A percentile compares a stretch with the other conserved stretches of the same genome.
Conservation (phyloP, 2,888 invertebrate species). For the Aplocera efformata region DNA sequence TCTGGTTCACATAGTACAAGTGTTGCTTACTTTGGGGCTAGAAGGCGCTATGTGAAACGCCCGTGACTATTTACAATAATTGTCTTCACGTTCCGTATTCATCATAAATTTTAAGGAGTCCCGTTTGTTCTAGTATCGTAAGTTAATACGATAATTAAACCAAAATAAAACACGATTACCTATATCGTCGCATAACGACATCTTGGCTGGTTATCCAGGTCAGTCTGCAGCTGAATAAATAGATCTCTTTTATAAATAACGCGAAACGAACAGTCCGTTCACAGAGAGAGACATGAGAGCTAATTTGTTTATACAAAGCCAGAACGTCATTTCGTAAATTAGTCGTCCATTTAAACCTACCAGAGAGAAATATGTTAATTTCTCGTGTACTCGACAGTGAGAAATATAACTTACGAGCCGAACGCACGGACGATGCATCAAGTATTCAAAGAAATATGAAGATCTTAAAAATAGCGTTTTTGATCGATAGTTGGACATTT, state of each 20-base stretch:
- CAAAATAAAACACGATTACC: not conserved
- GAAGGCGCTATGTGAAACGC: too few relatives aligned
- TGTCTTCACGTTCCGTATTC: too few relatives aligned
- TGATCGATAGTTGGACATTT: conserved; percentile 72
- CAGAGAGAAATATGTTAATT: conserved; percentile 21
- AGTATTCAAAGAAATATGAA: conserved; percentile 39
- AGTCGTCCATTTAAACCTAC: conserved; percentile 13
- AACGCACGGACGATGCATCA: conserved; percentile 37
- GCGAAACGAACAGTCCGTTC: conserved; percentile 42
- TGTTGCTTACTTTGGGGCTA: too few relatives aligned
- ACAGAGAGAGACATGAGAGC: conserved; percentile 40
- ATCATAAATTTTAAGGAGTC: too few relatives aligned
- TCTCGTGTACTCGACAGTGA: conserved; percentile 40
- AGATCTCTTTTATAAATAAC: conserved; percentile 71
- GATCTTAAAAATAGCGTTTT: conserved; percentile 50
- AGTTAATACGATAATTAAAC: too few relatives aligned
- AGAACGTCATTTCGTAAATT: conserved; percentile 19
- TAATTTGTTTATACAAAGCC: conserved; percentile 47
- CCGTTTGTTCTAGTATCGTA: too few relatives aligned
- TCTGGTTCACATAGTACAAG: too few relatives aligned
- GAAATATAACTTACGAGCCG: conserved; percentile 40
- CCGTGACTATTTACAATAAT: too few relatives aligned
- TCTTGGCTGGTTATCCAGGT: conserved; percentile 67
- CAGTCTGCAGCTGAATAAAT: conserved; percentile 72
- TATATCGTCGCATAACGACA: conserved; percentile 36